phyloP scores from a whole-genome alignment of 1,140 invertebrate species.

The Halictus rubicundus region DNA sequence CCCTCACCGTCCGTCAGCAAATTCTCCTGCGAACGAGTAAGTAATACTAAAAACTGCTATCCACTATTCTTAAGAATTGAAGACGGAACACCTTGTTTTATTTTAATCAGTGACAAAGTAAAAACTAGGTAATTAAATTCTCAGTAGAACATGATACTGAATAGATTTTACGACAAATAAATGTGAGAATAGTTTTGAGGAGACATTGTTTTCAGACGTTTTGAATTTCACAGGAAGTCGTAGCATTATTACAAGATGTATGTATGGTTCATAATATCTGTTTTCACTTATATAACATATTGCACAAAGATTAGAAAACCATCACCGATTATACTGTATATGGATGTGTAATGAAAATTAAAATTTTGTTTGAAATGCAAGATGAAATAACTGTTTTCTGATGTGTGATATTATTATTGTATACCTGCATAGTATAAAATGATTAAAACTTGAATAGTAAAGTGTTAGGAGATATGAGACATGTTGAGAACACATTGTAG shows the following conservation, averaged over 20 bases:
- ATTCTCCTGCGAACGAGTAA: slow-evolving; percentile 80
- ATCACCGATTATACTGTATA: slow-evolving; percentile 11
- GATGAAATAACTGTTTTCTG: neutral
- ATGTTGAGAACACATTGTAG: slow-evolving; percentile 1
- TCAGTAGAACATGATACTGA: neutral
- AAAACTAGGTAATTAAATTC: slow-evolving; percentile 2
- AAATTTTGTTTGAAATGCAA: neutral
- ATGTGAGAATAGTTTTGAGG: slow-evolving; percentile 22
- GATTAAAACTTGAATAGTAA: neutral
- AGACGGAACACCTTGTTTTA: neutral
- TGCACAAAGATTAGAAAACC: slow-evolving; percentile 19
- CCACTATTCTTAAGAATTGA: neutral
- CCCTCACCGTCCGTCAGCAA: slow-evolving; percentile 84
- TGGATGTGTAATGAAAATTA: neutral
- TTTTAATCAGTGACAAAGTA: neutral
- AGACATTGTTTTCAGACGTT: slow-evolving; percentile 36
- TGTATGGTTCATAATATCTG: neutral
- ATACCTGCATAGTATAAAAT: neutral
- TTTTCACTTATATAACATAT: slow-evolving; percentile 13
- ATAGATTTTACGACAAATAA: neutral
- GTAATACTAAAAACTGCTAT: slow-evolving; percentile 27
- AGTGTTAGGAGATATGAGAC: neutral
- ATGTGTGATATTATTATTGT: neutral
- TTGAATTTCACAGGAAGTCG: slow-evolving; percentile 48
- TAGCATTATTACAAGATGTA: slow-evolving; percentile 9